Base-by-base conservation (phyloP, 2,888 invertebrate species). In the Chrysopilus asiliformis region DNA sequence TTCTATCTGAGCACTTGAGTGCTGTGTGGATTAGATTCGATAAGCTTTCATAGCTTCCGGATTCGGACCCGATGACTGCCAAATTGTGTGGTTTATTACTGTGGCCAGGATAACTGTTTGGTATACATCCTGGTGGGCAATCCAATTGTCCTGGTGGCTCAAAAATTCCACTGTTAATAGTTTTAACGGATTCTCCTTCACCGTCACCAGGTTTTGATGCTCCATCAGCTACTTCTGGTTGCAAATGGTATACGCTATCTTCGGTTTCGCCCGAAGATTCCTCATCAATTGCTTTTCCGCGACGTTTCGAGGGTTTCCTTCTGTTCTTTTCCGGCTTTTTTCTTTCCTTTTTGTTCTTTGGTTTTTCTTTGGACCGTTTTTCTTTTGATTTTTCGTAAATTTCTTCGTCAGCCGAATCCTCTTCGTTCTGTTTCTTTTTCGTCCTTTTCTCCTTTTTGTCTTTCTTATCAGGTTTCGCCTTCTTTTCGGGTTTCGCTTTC, bases 1-100 rank as follows among this genome's bases (percentile, higher is more conserved):
- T 45, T 8, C 61, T 55, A 47, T 57, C 57, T 26, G 56, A 49
- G n/a, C 51, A 51, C 8, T 49, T 49, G 16, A 62, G 58, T 1
- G 52, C 55, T 3, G 51, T 47, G 8, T 44, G 40, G 0, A 61
- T 39, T 14, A 60, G 34, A 10, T 52, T 52, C 4, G 49, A 48
- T 6, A 61, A 36, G 37, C 59, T 60, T 31, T 51, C 52, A 30
- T 54, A 46, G 28, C 52, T 54, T n/a, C 61, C 62, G 32, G 46
- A 56, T 36, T 60, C 54, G 4, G 61, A 60, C 3, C 61, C 61
- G n/a, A 51, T 50, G 6, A 61, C 52, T 3, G 58, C 57, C 43
- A 61, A 35, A 30, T 50, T 47, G 3, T 47, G 41, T 1, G 56
- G 52, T 26, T 42, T 29, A 24, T 47, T 40, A 3, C 43, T 48